phyloP scores from a whole-genome alignment of 2,113 vertebrate species.

The Zosterops borbonicus region DNA sequence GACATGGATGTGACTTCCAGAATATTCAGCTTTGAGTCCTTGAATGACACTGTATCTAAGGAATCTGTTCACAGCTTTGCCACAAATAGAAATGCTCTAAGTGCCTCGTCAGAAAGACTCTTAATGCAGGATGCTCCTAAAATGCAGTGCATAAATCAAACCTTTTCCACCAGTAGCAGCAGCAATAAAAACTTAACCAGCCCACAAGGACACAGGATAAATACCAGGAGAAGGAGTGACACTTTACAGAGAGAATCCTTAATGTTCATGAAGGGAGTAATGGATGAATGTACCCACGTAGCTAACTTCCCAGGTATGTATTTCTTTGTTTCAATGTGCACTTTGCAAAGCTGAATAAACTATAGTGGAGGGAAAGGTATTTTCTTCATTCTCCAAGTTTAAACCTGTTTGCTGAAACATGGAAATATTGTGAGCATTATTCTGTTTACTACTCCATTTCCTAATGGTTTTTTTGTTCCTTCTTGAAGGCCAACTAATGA shows the following conservation, averaged over 20 bases:
- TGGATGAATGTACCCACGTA: constrained; percentile 98
- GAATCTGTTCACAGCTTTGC: constrained; percentile 54
- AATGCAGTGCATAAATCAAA: constrained; percentile 67
- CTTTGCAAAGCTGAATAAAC: constrained; percentile 1
- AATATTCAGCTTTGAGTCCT: constrained; percentile 68
- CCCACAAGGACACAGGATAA: constrained; percentile 17
- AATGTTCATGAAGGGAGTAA: constrained; percentile 97
- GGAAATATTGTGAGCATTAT: background rate
- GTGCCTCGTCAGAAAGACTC: constrained; percentile 60
- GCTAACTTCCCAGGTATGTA: constrained; percentile 93
- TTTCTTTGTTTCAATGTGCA: background rate
- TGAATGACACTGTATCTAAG: constrained; percentile 22
- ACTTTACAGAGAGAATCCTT: constrained; percentile 86
- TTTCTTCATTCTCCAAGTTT: background rate
- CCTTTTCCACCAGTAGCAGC: constrained; percentile 72
- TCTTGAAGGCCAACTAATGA: background rate
- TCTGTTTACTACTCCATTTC: background rate
- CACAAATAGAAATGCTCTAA: constrained; percentile 45
- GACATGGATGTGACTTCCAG: constrained; percentile 71
- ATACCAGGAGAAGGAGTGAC: constrained; percentile 62
- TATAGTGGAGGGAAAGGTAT: background rate
- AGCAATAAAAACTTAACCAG: constrained; percentile 36
- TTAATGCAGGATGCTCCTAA: constrained; percentile 63
- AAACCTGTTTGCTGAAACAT: background rate
- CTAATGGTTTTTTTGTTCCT: background rate